phyloP scores from a whole-genome alignment of 2,888 invertebrate genomes.

The Thelaira solivaga region DNA sequence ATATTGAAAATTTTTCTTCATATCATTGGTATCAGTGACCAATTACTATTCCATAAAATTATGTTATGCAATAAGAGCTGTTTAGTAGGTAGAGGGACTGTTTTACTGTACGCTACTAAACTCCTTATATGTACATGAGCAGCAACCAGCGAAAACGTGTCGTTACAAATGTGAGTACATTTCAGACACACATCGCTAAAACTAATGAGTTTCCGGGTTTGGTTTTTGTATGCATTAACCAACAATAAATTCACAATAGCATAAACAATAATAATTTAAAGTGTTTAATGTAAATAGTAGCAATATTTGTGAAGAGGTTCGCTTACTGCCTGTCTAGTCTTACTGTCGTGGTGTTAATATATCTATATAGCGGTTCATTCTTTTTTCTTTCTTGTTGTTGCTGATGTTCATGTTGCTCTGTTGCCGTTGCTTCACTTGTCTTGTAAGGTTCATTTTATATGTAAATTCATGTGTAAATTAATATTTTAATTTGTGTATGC shows the following conservation, averaged over 20 bases:
- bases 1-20: too few relatives aligned
- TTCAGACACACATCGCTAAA: not conserved
- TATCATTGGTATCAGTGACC: too few relatives aligned
- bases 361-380: not conserved
- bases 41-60: too few relatives aligned
- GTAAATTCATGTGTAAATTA: constrained; percentile 54
- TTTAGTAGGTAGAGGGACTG: too few relatives aligned
- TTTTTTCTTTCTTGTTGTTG: not conserved
- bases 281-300: constrained; percentile 42
- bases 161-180: not conserved
- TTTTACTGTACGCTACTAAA: too few relatives aligned
- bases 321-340: constrained; percentile 11
- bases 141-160: too few relatives aligned
- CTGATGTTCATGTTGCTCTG: not conserved
- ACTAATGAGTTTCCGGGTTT: constrained; percentile 38
- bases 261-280: constrained; percentile 22
- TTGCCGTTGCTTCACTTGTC: constrained; percentile 27
- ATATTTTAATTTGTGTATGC: constrained; percentile 58
- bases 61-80: too few relatives aligned
- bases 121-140: too few relatives aligned
- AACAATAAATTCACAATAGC: not conserved
- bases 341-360: not conserved
- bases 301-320: constrained; percentile 7
- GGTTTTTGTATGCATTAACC: constrained; percentile 22
- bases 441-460: constrained; percentile 51